Percentiles rank a stretch among this genome's conserved stretches.
Conservation (phyloP, 2,113 vertebrate species). For the Tichodroma muraria region DNA sequence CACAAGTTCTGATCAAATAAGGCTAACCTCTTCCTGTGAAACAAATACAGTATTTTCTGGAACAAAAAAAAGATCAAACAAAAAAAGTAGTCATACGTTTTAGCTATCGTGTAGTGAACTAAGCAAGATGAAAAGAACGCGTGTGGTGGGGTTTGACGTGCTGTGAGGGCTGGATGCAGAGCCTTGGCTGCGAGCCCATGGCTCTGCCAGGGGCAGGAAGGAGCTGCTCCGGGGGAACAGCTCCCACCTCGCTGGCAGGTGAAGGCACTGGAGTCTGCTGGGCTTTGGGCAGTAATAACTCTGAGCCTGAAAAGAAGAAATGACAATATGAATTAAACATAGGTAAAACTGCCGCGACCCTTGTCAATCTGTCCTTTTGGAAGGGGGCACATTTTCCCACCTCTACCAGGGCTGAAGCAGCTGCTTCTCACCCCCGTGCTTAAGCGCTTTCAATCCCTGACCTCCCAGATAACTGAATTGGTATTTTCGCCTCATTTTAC, state of each 20-base stretch:
- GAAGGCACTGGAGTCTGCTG: not conserved
- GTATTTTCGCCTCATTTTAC: not conserved
- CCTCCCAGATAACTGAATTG: fast-evolving
- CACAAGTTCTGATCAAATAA: not conserved
- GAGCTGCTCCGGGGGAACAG: not conserved
- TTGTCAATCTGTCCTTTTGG: not conserved
- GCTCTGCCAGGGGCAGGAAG: not conserved
- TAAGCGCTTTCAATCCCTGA: not conserved
- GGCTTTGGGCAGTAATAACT: not conserved
- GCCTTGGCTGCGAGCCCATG: not conserved
- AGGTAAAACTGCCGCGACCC: not conserved
- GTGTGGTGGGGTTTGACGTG: not conserved
- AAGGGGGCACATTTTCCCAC: too few relatives aligned
- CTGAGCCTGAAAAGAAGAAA: not conserved
- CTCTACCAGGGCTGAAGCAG: not conserved
- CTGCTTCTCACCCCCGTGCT: not conserved
- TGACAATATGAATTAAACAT: not conserved
- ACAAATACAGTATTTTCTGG: not conserved
- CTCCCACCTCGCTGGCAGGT: not conserved
- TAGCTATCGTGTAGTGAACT: not conserved
- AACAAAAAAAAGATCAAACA: not conserved
- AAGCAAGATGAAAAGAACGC: not conserved
- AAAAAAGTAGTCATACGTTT: not conserved
- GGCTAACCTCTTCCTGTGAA: not conserved
- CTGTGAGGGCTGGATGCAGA: not conserved